Percentiles rank a stretch among this genome's conserved stretches.
These are phyloP conservation scores for Callipepla squamata DNA, from an alignment of 2,113 vertebrate species.

Conservation along the genomic window DNA sequence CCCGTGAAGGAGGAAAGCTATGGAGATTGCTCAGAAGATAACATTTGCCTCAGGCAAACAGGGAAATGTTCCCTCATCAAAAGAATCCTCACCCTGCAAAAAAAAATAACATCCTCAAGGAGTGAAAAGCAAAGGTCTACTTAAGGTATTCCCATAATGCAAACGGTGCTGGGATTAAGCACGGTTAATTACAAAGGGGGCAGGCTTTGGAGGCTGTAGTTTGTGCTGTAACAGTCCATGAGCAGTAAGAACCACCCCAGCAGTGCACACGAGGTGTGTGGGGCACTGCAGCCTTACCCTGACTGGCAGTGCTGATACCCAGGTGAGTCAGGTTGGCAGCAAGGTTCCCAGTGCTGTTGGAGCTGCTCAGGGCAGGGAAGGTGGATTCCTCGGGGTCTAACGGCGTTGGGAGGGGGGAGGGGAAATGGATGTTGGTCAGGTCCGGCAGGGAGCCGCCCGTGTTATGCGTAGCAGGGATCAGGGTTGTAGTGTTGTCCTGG, in stretches of 20 bases:
- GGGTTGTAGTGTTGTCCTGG: conserved; percentile 87
- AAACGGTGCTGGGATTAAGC: not conserved
- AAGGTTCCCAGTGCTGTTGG: conserved; percentile 90
- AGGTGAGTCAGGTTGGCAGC: conserved; percentile 93
- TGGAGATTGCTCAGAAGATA: not conserved
- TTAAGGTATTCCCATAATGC: not conserved
- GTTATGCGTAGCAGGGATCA: conserved; percentile 91
- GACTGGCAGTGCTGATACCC: conserved; percentile 87
- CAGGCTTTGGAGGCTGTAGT: not conserved
- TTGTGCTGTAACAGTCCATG: not conserved
- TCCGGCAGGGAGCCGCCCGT: conserved; percentile 96
- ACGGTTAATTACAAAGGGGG: not conserved
- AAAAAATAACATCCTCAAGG: not conserved
- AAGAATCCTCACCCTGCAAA: not conserved
- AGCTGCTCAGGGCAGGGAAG: conserved; percentile 87
- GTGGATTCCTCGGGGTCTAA: conserved; percentile 92
- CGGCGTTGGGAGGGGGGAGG: conserved; percentile 92
- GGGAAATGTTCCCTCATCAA: not conserved
- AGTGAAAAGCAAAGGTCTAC: not conserved
- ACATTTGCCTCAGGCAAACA: not conserved
- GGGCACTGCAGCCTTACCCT: conserved; percentile 76
- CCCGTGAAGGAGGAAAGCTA: not conserved
- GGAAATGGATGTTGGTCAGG: conserved; percentile 97
- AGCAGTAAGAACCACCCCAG: rapidly evolving
- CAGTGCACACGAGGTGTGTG: no score